A percentile compares a stretch with the other conserved stretches of the same genome.
Evolutionary conservation across 2,113 vertebrate genomes (phyloP).

Genomic region (Shinisaurus crocodilurus): DNA sequence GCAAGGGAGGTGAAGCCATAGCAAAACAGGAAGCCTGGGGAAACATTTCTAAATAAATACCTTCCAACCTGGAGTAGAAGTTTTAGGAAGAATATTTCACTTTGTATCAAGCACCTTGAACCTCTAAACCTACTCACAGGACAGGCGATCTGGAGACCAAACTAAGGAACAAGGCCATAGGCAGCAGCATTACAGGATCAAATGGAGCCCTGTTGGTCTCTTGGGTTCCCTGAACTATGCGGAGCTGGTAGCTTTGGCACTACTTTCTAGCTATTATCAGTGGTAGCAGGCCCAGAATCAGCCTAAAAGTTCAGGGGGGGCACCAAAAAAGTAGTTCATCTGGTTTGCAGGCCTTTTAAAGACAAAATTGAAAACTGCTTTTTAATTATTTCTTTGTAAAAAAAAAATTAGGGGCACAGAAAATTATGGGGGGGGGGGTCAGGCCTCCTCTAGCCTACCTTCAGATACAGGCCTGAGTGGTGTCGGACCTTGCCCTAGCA

Average conservation of each 20-base stretch:
- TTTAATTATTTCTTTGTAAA: too few relatives aligned
- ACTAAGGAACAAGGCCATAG: background rate
- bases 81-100: background rate
- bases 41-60: background rate
- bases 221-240: too few relatives aligned
- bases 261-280: background rate
- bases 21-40: background rate
- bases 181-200: background rate
- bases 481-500: too few relatives aligned
- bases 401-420: too few relatives aligned
- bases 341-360: too few relatives aligned
- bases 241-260: background rate
- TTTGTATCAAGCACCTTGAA: background rate
- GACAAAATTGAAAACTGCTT: too few relatives aligned
- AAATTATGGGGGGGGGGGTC: too few relatives aligned
- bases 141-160: background rate
- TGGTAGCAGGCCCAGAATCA: background rate
- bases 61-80: background rate
- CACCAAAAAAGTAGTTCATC: too few relatives aligned
- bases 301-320: too few relatives aligned
- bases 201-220: too few relatives aligned
- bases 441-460: too few relatives aligned
- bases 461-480: too few relatives aligned
- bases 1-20: background rate
- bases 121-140: background rate